Conservation (phyloP, 2,113 vertebrate species). For the Ochotona curzoniae region DNA sequence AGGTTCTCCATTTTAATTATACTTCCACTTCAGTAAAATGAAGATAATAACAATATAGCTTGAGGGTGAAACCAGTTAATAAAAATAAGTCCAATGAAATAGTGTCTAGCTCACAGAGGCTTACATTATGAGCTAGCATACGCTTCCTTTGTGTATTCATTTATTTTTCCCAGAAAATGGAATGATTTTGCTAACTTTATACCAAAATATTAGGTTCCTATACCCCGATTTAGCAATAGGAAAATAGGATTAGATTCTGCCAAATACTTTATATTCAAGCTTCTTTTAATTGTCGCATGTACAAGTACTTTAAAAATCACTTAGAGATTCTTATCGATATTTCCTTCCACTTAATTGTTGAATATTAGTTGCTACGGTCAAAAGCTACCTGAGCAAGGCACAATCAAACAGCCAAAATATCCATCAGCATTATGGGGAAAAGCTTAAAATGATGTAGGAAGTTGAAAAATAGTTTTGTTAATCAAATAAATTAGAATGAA, state of each 20-base stretch:
- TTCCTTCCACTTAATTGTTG: conserved; percentile 19
- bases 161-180: neutral
- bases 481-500: conserved; percentile 39
- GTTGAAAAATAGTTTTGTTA: neutral
- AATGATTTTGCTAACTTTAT: neutral
- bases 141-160: neutral
- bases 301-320: neutral
- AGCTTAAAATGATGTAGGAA: neutral
- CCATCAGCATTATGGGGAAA: neutral
- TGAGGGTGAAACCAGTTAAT: neutral
- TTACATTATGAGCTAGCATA: neutral
- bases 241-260: neutral
- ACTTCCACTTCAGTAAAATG: neutral
- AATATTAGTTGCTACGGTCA: neutral
- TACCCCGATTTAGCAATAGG: neutral
- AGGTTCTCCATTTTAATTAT: neutral
- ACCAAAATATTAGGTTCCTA: neutral
- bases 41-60: neutral
- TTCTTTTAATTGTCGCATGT: neutral
- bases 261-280: neutral
- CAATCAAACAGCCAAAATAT: neutral
- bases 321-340: neutral
- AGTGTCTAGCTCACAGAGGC: neutral
- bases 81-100: conserved; percentile 19
- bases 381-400: neutral